A percentile compares a stretch with the other conserved stretches of the same genome.
These are phyloP conservation scores for Hermatobates lingyangjiaoensis DNA, from an alignment of 1,140 invertebrate species.

Conservation along the genomic window DNA sequence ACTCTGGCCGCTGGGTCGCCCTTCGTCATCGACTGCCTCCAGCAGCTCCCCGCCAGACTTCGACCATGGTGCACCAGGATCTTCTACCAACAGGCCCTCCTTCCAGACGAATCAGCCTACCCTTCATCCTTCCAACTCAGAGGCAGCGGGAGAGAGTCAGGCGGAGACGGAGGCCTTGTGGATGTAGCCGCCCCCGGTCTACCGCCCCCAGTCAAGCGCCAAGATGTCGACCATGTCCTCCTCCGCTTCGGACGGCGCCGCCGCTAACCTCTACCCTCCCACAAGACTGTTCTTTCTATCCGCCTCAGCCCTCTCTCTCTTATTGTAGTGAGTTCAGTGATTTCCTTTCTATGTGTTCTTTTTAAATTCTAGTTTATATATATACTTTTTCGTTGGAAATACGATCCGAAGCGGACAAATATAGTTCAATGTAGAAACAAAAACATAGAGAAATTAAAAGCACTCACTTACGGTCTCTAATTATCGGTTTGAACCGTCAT, in stretches of 20 bases:
- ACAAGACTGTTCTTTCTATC: no score
- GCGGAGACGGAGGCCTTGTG: background rate
- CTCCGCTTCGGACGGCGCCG: background rate
- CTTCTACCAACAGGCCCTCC: background rate
- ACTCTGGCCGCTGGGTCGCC: background rate
- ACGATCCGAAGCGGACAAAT: no score
- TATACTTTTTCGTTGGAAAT: no score
- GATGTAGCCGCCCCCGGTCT: background rate
- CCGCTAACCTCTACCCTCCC: no score
- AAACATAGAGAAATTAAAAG: no score
- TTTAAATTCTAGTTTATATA: no score
- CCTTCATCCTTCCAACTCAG: background rate
- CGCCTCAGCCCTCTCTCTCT: no score
- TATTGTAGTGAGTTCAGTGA: no score
- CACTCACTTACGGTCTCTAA: no score
- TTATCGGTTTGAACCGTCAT: no score
- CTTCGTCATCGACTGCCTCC: background rate
- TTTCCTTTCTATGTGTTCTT: no score
- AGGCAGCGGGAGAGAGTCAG: background rate
- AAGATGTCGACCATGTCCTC: background rate
- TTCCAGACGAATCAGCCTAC: background rate
- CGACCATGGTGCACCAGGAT: background rate
- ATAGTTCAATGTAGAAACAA: no score
- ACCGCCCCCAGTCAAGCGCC: background rate
- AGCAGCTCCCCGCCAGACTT: background rate